Evolutionary conservation across 2,888 invertebrate species (phyloP).

Genomic region (Dilophus febrilis): DNA sequence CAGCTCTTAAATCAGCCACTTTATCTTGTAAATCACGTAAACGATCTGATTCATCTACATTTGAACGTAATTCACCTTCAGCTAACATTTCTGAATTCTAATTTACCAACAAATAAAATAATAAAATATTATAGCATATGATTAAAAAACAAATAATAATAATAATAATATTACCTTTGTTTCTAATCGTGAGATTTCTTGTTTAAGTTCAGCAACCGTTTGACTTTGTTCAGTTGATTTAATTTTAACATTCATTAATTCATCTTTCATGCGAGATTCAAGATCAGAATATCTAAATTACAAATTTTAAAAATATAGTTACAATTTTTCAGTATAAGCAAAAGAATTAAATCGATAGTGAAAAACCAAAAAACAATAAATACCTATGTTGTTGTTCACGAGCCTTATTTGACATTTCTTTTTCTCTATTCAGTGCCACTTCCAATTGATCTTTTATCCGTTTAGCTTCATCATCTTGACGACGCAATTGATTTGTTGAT

Average conservation of each 20-base stretch:
- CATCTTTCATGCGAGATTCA: conserved; percentile 52
- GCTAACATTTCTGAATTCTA: conserved; percentile 91
- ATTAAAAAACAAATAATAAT: background rate
- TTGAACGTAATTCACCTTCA: conserved; percentile 76
- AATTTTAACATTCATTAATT: conserved; percentile 83
- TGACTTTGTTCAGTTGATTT: conserved; percentile 91
- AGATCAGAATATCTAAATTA: conserved; percentile 27
- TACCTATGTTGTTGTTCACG: conserved; percentile 71
- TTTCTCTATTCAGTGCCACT: conserved; percentile 49
- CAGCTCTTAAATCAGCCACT: conserved; percentile 81
- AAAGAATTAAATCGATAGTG: background rate
- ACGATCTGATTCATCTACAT: conserved; percentile 68
- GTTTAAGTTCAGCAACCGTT: conserved; percentile 79
- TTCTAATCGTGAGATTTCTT: conserved; percentile 85
- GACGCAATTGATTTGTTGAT: conserved; percentile 67
- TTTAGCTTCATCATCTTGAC: conserved; percentile 89
- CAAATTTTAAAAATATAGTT: background rate
- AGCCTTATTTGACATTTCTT: conserved; percentile 57
- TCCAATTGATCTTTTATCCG: conserved; percentile 66
- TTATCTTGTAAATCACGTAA: conserved; percentile 83
- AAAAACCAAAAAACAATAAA: background rate
- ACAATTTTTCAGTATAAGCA: too few species aligned
- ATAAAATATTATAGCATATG: too few species aligned
- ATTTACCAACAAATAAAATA: too few species aligned
- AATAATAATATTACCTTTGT: conserved; percentile 45